Base-by-base conservation (phyloP, 2,888 invertebrate genomes). In the Xestia rhomboidea region DNA sequence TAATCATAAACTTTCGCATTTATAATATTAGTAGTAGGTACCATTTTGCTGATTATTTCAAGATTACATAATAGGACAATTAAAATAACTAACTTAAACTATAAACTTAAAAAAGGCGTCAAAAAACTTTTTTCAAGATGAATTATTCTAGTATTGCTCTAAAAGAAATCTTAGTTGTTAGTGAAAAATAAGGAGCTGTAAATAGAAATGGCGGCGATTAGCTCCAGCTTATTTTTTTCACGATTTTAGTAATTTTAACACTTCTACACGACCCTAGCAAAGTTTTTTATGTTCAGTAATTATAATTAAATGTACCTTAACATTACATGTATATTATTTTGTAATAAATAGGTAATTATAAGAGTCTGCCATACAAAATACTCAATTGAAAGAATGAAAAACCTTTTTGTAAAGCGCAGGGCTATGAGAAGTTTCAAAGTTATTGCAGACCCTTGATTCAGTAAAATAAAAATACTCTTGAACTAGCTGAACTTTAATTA, bases 401-500 rank as follows among this genome's bases (percentile, higher is more conserved):
- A 10, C 24, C 57, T 11, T 79, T 79, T 71, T 70, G 41, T 60
- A 84, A 62, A 68, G 24, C 38, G n/a, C 15, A 63, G 64, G 69
- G 73, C 72, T 78, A 67, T 78, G 76, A 79, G 79, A 83, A 84
- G 74, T 81, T 79, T 68, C 30, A 70, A 82, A 78, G 77, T 84
- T 84, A 87, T 86, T 85, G 81, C 87, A 85, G 83, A 82, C 85
- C 80, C 88, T 90, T 91, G 90, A 90, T 89, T 92, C 89, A 86
- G 88, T 86, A 90, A 93, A 93, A 93, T 86, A 90, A 93, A 93
- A 93, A 87, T 92, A 91, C 87, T 89, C 88, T 90, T 89, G 89
- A 90, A 89, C 90, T 90, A 89, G 91, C 89, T 87, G 85, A 88
- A 92, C 92, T 94, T 94, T 95, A 95, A 95, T 95, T 95, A 95